These are phyloP conservation scores for Idaea aversata DNA, from an alignment of 2,888 invertebrate genomes.

Conservation along the genomic window DNA sequence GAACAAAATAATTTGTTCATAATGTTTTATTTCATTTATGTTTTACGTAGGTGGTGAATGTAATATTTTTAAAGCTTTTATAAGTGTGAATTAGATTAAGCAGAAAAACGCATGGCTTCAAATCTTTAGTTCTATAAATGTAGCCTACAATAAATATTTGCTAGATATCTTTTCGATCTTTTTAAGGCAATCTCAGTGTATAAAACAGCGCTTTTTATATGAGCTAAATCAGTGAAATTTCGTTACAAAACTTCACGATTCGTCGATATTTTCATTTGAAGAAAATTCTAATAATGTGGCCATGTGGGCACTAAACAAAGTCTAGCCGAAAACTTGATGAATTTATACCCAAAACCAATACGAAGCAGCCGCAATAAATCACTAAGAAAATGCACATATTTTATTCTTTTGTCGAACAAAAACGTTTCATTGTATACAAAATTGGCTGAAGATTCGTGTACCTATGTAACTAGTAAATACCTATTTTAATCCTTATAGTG, in stretches of 20 bases:
- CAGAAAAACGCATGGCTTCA: neutral
- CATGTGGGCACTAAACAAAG: neutral
- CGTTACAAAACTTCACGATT: too few relatives aligned
- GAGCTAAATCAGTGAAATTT: too few relatives aligned
- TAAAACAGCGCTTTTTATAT: too few relatives aligned
- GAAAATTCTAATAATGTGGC: neutral
- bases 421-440: slow-evolving; percentile 11
- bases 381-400: slow-evolving; percentile 16
- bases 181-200: too few relatives aligned
- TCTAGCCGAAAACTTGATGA: slow-evolving; percentile 2
- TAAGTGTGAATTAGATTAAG: neutral
- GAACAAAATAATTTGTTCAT: neutral
- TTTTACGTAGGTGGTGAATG: neutral
- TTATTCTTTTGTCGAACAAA: slow-evolving; percentile 16
- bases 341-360: neutral
- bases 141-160: neutral
- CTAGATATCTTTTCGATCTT: neutral
- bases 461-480: neutral
- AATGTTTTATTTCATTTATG: neutral
- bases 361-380: slow-evolving; percentile 9
- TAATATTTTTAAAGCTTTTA: slow-evolving; percentile 1
- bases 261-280: too few relatives aligned
- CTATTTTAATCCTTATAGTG: neutral
- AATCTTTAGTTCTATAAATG: neutral
- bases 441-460: slow-evolving; percentile 4